Percentiles rank a stretch among this genome's conserved stretches.
phyloP scores from a whole-genome alignment of 2,113 vertebrate genomes.

The Sterrhoptilus dennistouni region DNA sequence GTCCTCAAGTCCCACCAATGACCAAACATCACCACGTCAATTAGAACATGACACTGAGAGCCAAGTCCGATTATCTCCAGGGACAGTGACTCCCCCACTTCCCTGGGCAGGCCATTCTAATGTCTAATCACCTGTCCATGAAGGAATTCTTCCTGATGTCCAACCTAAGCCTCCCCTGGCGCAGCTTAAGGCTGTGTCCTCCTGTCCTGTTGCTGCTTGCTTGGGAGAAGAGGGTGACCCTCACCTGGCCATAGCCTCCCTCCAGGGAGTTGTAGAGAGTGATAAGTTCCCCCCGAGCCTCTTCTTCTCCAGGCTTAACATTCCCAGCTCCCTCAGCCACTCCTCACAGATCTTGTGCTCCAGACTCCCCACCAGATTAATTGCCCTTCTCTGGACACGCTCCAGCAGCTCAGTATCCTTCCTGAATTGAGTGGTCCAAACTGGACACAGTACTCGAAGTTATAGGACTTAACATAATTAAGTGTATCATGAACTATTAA shows the following conservation, averaged over 20 bases:
- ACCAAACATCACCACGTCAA: neutral
- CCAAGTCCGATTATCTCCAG: neutral
- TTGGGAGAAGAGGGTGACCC: rapidly evolving
- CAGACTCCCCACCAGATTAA: neutral
- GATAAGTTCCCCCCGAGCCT: neutral
- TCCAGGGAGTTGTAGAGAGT: neutral
- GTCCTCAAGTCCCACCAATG: neutral
- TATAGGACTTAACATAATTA: neutral
- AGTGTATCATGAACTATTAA: neutral
- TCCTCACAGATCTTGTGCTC: neutral
- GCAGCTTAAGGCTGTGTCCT: neutral
- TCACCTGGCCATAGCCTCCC: neutral
- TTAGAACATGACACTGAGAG: neutral
- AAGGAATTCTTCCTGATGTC: neutral
- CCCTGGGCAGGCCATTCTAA: neutral
- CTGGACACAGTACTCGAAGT: neutral
- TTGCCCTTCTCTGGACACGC: rapidly evolving
- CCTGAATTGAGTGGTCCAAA: neutral
- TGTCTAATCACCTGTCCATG: neutral
- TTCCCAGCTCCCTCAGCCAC: neutral
- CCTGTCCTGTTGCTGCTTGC: rapidly evolving
- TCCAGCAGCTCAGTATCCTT: rapidly evolving
- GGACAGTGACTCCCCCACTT: neutral
- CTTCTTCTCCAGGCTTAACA: neutral
- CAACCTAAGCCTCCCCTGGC: neutral